A percentile compares a stretch with the other conserved stretches of the same genome.
Evolutionary conservation across 2,888 invertebrate species (phyloP).

Genomic region (Papilio demoleus): DNA sequence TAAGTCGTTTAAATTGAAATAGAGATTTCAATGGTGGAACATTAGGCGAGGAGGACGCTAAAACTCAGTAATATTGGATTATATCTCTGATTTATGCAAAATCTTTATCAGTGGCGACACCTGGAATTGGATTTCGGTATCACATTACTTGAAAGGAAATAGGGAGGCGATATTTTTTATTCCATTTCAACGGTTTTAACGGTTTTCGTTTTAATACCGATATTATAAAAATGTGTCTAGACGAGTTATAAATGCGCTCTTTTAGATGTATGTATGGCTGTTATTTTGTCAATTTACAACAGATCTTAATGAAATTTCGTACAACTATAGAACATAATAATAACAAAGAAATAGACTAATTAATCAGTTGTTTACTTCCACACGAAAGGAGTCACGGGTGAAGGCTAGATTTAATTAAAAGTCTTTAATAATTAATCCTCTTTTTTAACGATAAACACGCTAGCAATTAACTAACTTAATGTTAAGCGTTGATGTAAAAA

Average conservation of each 20-base stretch:
- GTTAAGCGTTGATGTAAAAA: too few species aligned
- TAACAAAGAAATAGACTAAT: too few species aligned
- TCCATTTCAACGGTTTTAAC: conserved; percentile 36
- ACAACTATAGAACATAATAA: too few species aligned
- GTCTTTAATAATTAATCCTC: too few species aligned
- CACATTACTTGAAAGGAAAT: conserved; percentile 62
- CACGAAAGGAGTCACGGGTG: too few species aligned
- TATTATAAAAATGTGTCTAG: background rate
- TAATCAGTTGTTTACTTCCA: too few species aligned
- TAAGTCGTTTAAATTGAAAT: conserved; percentile 83
- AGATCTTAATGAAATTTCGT: too few species aligned
- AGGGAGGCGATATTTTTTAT: conserved; percentile 47
- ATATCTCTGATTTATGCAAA: conserved; percentile 81
- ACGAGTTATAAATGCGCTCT: background rate
- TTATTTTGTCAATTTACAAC: too few species aligned
- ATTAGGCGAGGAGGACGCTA: conserved; percentile 71
- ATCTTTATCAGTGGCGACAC: conserved; percentile 78
- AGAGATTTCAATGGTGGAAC: conserved; percentile 77
- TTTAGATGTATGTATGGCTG: too few species aligned
- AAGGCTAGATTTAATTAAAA: too few species aligned
- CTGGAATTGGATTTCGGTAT: conserved; percentile 77
- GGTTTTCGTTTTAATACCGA: conserved; percentile 23
- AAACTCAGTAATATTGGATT: conserved; percentile 80
- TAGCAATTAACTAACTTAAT: too few species aligned
- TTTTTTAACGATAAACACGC: too few species aligned